A percentile compares a stretch with the other conserved stretches of the same genome.
phyloP scores from a whole-genome alignment of 2,888 invertebrate species.

The Celastrina argiolus region DNA sequence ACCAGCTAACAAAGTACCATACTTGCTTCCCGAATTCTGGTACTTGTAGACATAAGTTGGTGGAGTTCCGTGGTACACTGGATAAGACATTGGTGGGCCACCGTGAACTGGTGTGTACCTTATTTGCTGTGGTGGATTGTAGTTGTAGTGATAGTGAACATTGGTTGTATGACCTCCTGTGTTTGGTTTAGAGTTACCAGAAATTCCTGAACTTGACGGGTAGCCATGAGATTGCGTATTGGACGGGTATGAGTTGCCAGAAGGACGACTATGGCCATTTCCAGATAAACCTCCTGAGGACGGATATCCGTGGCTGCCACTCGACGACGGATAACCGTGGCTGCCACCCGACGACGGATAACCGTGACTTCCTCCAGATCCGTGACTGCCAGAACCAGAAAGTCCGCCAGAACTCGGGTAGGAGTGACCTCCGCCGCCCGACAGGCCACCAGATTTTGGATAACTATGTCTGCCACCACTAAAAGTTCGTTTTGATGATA shows the following conservation, averaged over 20 bases:
- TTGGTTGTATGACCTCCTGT: constrained; percentile 45
- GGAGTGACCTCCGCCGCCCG: constrained; percentile 41
- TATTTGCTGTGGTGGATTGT: constrained; percentile 61
- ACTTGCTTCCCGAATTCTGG: constrained; percentile 65
- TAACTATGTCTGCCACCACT: constrained; percentile 40
- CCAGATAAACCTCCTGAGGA: constrained; percentile 36
- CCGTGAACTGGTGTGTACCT: constrained; percentile 53
- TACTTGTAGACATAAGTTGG: constrained; percentile 65
- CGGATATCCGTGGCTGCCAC: constrained; percentile 37
- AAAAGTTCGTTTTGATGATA: constrained; percentile 38
- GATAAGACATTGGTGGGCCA: constrained; percentile 49
- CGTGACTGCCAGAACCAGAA: constrained; percentile 34
- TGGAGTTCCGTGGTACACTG: constrained; percentile 59
- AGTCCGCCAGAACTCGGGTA: constrained; percentile 49
- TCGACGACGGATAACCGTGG: constrained; percentile 32
- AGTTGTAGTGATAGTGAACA: constrained; percentile 57
- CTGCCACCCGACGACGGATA: constrained; percentile 37
- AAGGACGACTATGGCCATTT: constrained; percentile 40
- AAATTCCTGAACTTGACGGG: constrained; percentile 35
- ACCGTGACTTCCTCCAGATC: constrained; percentile 35
- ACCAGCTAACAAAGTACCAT: constrained; percentile 61
- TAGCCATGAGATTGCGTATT: constrained; percentile 34
- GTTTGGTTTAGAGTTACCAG: constrained; percentile 37
- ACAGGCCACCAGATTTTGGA: constrained; percentile 41
- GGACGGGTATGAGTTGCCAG: constrained; percentile 39